Base-by-base conservation (phyloP, 2,797 vertebrate genomes). In the Melanotaenia boesemani region DNA sequence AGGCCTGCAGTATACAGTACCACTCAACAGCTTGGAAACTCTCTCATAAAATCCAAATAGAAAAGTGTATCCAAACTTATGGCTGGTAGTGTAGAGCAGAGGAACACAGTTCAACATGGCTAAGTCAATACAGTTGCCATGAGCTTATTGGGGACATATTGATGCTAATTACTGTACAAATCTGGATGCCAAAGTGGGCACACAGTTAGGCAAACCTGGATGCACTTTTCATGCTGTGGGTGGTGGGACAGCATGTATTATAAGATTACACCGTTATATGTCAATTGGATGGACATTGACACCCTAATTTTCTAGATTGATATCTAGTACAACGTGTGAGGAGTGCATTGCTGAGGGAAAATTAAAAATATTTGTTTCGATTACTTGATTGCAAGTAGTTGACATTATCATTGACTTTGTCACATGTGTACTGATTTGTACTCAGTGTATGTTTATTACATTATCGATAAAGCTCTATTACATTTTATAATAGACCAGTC, bases 361-460 rank as follows among this genome's bases (percentile, higher is more conserved):
- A 24, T n/a, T 16, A 6, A 18, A 20, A 48, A 11, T 46, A 58
- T 28, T 41, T 4, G 24, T 44, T 63, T 46, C 0, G 16, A 13
- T 46, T 44, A 46, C 26, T 20, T 50, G 18, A 46, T 46, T 46
- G 22, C 60, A 76, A 67, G 71, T 73, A 16, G 65, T 57, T 78
- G 67, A 77, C 63, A 68, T 74, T 20, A 71, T 41, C 55, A 6
- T 54, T 41, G 59, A 73, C 79, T 50, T 65, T 48, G 48, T 44
- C 9, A 20, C 57, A 73, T 70, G 61, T 71, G 20, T 44, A 75
- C 77, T 77, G 56, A 76, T 81, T 79, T 30, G 56, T 65, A 80
- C 52, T 68, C 67, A 61, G 58, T 16, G 70, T 81, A 67, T 20
- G 62, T 89, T 90, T 87, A 82, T 84, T 86, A 58, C 68, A 60